Base-by-base conservation (phyloP, 2,113 vertebrate species). In the Pao palembangensis region DNA sequence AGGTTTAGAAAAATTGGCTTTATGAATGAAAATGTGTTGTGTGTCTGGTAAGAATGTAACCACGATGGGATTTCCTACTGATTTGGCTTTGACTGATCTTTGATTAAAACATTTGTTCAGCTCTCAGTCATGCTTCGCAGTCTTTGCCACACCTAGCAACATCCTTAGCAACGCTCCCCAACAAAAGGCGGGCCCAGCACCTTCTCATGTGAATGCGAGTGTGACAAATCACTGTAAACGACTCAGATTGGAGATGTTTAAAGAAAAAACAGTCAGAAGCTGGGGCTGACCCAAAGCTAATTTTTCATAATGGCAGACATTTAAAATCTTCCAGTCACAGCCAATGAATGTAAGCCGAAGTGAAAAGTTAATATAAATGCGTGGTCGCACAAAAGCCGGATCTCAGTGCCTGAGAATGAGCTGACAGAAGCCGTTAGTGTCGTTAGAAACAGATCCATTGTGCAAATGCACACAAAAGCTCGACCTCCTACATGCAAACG, bases 231-330 rank as follows among this genome's bases (percentile, higher is more conserved):
- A 65, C 60, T 73, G 53, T 44, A 58, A 70, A 65, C 53, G 61
- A 75, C 67, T 57, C 71, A 44, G 69, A 68, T 75, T 66, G 60
- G 42, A 75, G 69, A 72, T 15, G 59, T 49, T 16, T 38, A 17
- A 72, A 78, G 69, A 73, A 61, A 76, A 81, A 78, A 64, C n/a
- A 17, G 50, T 42, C 42, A 55, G 79, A 84, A 79, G 75, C 71
- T 15, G 48, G 34, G 5, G 70, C 77, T 80, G 82, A 87, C 84
- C 83, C 83, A 69, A 58, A 76, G 69, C 71, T 84, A 83, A 88
- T 85, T 70, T 79, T 75, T 61, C 11, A 59, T 79, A 85, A 87
- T 82, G 55, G 76, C 73, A 72, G 74, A 78, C 83, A 75, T 78
- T 79, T 74, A 85, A 78, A 67, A 61, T 38, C 47, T 66, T 61